Conservation (phyloP, 2,113 vertebrate genomes). For the Clarias gariepinus region DNA sequence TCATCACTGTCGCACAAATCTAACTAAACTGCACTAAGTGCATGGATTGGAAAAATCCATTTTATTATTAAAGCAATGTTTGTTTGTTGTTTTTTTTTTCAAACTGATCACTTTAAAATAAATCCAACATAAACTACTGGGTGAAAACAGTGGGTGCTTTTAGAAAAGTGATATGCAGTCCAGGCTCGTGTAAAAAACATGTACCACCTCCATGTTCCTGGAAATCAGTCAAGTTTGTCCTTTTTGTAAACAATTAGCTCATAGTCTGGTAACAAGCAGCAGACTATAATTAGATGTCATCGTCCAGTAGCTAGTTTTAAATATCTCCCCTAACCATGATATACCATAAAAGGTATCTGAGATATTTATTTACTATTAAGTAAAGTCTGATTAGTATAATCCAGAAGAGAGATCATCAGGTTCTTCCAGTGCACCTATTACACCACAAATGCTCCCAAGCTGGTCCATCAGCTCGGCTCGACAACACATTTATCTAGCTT, state of each 20-base stretch:
- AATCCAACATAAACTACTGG: neutral
- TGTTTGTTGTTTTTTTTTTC: neutral
- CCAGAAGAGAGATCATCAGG: neutral
- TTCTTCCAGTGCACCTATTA: neutral
- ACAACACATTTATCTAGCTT: neutral
- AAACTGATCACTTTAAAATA: neutral
- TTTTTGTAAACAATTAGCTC: slow-evolving; percentile 22
- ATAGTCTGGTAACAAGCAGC: neutral
- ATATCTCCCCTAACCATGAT: neutral
- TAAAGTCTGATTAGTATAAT: neutral
- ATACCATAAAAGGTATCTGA: neutral
- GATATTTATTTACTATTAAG: neutral
- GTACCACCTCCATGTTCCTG: slow-evolving; percentile 1
- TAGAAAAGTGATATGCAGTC: neutral
- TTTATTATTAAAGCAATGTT: neutral
- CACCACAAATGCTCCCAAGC: neutral
- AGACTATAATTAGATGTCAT: slow-evolving; percentile 9
- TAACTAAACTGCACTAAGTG: neutral
- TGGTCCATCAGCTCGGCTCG: neutral
- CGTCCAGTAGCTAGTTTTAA: neutral
- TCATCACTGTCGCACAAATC: neutral
- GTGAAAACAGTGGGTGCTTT: neutral
- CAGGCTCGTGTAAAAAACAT: neutral
- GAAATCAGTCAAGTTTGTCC: slow-evolving; percentile 1
- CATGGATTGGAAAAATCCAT: neutral